These are phyloP conservation scores for Drosophila affinis DNA, from an alignment of 2,888 invertebrate genomes.

Conservation along the genomic window DNA sequence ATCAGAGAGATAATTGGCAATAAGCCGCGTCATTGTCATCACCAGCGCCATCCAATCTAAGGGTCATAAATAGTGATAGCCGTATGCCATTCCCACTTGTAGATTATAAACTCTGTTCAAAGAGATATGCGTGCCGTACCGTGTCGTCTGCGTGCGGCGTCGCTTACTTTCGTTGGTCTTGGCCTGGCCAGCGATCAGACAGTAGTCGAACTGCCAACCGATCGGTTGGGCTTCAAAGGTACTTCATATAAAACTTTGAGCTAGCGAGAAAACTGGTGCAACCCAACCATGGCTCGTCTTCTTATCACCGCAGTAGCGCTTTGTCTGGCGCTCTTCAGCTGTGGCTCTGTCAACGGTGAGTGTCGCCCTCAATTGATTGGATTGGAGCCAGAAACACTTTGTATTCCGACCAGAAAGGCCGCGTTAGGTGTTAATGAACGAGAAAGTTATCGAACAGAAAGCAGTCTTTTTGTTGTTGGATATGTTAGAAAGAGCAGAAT, in stretches of 20 bases:
- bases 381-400: constrained; percentile 3
- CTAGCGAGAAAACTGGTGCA: constrained; percentile 28
- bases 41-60: constrained; percentile 5
- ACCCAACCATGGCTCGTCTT: constrained; percentile 50
- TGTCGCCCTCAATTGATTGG: constrained; percentile 14
- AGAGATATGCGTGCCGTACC: constrained; percentile 24
- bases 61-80: constrained; percentile 44
- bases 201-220: constrained; percentile 49
- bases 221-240: constrained; percentile 40
- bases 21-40: constrained; percentile 22
- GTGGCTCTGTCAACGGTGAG: constrained; percentile 60
- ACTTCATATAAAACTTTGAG: background rate
- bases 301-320: constrained; percentile 40
- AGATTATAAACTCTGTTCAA: constrained; percentile 57
- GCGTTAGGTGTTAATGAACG: constrained; percentile 31
- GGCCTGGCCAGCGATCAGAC: constrained; percentile 46
- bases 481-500: too few relatives aligned
- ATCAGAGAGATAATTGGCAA: constrained; percentile 27
- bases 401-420: constrained; percentile 27
- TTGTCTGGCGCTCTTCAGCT: constrained; percentile 48
- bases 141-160: constrained; percentile 10
- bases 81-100: constrained; percentile 11
- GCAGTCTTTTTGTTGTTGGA: too few relatives aligned
- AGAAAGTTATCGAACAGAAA: constrained; percentile 40
- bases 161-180: constrained; percentile 43